Base-by-base conservation (phyloP, 1,140 invertebrate genomes). In the Pantala flavescens region DNA sequence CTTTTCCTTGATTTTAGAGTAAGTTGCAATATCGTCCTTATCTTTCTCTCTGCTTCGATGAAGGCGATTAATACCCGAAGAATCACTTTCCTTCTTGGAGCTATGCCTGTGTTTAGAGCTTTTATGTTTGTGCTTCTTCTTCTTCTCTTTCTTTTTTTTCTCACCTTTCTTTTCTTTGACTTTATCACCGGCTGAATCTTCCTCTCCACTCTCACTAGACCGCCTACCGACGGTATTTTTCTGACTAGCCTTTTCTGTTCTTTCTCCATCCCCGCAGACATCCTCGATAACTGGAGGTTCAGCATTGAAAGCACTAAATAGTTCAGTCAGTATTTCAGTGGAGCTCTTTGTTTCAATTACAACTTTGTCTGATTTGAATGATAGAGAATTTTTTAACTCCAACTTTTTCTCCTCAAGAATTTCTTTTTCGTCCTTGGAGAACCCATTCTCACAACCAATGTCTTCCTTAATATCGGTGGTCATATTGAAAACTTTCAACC, bases 261-360 rank as follows among this genome's bases (percentile, higher is more conserved):
- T 36, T 36, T 72, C 75, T 16, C 49, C 71, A 74, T 88, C 74
- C 84, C 84, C 28, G 85, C 87, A 79, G 80, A 82, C 71, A 43
- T 76, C 75, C 0, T 78, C 76, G 10, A 75, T 75, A 12, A 77
- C 49, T 77, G 79, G 23, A 77, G 82, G 43, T 63, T 81, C 81
- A n/a, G 81, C 80, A 75, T 91, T 88, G 78, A 91, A 91, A 7
- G 88, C 90, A 73, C 88, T 85, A 78, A 93, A 93, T 0, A 93
- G 83, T 81, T 93, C 91, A 0, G 90, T 90, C 10, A 93, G 83
- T 78, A 93, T 93, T 80, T 93, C 90, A 80, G 88, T 90, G 0
- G 91, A 92, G 19, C 23, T 24, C 12, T 72, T 72, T 0, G 7
- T 72, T 72, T 36, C 71, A 12, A 24, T 24, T 28, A 23, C 28